These are phyloP conservation scores for Labia minor DNA, from an alignment of 2,888 invertebrate species.

Conservation along the genomic window DNA sequence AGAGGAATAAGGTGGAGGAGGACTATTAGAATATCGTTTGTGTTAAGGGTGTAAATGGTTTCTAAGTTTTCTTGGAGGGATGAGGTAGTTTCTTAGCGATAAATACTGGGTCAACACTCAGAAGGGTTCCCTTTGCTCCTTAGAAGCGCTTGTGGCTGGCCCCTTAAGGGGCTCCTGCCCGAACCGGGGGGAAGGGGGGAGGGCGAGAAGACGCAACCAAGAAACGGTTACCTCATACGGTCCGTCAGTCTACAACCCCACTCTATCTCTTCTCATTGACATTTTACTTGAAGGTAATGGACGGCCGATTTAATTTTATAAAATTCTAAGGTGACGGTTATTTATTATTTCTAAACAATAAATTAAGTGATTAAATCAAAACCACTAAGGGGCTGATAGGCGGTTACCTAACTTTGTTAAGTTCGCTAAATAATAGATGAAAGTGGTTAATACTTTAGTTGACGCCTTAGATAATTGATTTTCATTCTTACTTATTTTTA, in stretches of 20 bases:
- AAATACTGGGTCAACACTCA: slow-evolving; percentile 1
- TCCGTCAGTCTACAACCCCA: too few relatives aligned
- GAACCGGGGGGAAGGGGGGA: too few relatives aligned
- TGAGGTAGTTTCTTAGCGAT: neutral
- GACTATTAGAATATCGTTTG: neutral
- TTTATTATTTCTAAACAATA: too few relatives aligned
- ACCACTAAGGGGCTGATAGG: neutral
- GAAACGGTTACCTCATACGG: too few relatives aligned
- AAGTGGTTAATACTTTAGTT: too few relatives aligned
- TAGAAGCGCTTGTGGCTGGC: neutral
- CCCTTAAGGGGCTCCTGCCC: neutral
- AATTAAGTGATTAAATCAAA: neutral
- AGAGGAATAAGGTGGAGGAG: too few relatives aligned
- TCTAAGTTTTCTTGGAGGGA: neutral
- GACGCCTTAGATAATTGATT: too few relatives aligned
- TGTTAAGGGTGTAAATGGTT: slow-evolving; percentile 5
- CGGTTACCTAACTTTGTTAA: slow-evolving; percentile 2
- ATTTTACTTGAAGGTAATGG: too few relatives aligned
- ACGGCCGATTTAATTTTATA: neutral
- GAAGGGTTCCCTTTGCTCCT: neutral
- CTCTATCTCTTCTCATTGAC: too few relatives aligned
- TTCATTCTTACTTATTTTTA: too few relatives aligned
- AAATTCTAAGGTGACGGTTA: neutral
- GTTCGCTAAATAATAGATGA: neutral
- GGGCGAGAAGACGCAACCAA: too few relatives aligned